Evolutionary conservation across 2,113 vertebrate species (phyloP).

Genomic region (Vulpes vulpes): DNA sequence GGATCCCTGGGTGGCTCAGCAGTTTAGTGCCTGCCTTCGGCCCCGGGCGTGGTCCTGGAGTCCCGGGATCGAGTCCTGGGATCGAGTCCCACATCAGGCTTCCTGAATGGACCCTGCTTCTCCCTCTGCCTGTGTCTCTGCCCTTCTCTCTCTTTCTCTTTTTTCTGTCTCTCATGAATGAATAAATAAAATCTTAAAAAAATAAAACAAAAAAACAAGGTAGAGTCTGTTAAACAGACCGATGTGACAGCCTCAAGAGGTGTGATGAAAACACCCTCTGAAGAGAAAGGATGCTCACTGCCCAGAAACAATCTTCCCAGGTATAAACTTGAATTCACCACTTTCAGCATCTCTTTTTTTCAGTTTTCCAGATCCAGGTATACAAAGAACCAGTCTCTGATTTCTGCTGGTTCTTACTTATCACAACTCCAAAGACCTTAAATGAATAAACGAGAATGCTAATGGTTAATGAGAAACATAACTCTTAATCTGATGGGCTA

Average conservation of each 20-base stretch:
- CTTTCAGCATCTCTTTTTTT: neutral
- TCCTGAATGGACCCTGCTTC: no score
- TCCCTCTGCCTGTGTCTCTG: no score
- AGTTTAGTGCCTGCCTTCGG: no score
- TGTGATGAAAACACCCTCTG: neutral
- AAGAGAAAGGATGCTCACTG: neutral
- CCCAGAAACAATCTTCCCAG: neutral
- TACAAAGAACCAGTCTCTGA: neutral
- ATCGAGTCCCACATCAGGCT: no score
- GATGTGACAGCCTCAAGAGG: neutral
- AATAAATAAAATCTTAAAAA: no score
- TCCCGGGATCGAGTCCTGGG: no score
- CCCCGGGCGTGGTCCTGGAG: no score
- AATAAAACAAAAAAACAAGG: neutral
- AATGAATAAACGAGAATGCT: conserved; percentile 25
- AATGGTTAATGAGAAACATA: conserved; percentile 56
- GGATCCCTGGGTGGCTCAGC: no score
- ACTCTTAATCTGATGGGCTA: conserved; percentile 35
- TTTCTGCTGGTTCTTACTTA: neutral
- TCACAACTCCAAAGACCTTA: neutral
- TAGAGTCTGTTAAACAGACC: neutral
- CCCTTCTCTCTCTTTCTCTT: no score
- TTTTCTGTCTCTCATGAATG: no score
- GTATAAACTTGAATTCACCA: neutral
- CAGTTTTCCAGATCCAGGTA: neutral